A percentile compares a stretch with the other conserved stretches of the same genome.
Conservation (phyloP, 2,797 vertebrate genomes). For the Sebastes jordani region DNA sequence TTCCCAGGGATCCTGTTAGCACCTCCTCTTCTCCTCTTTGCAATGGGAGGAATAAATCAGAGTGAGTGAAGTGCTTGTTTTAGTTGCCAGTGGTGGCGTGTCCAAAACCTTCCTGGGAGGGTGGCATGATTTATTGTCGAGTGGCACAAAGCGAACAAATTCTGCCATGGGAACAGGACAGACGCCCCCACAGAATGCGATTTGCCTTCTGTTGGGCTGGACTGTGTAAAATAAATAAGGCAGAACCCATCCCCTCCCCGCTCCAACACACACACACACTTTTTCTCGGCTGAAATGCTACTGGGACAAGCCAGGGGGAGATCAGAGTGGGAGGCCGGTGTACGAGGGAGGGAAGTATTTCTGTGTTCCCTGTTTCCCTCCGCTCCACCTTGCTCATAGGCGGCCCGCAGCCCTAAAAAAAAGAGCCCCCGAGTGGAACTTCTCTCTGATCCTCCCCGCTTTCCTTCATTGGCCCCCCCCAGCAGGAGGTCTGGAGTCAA, state of each 20-base stretch:
- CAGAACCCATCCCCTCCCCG: slow-evolving; percentile 52
- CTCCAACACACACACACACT: slow-evolving; percentile 31
- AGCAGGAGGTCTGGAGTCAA: slow-evolving; percentile 56
- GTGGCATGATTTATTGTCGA: slow-evolving; percentile 77
- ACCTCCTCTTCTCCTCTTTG: slow-evolving; percentile 68
- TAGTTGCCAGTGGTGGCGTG: slow-evolving; percentile 72
- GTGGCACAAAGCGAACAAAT: slow-evolving; percentile 66
- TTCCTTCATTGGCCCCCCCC: slow-evolving; percentile 29
- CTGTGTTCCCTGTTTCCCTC: slow-evolving; percentile 48
- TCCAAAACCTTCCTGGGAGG: slow-evolving; percentile 63
- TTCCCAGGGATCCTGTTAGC: slow-evolving; percentile 79
- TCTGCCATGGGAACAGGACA: slow-evolving; percentile 71
- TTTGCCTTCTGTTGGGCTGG: slow-evolving; percentile 74
- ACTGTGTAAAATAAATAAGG: slow-evolving; percentile 64
- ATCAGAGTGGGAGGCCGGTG: slow-evolving; percentile 48
- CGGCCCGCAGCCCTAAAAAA: slow-evolving; percentile 13
- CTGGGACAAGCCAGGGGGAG: slow-evolving; percentile 45
- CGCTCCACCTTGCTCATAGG: slow-evolving; percentile 49
- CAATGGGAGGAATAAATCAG: slow-evolving; percentile 80
- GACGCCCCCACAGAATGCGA: slow-evolving; percentile 66
- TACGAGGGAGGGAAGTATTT: slow-evolving; percentile 33
- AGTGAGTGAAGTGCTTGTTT: slow-evolving; percentile 78
- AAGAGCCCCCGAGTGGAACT: slow-evolving; percentile 30
- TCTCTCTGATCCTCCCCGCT: slow-evolving; percentile 57
- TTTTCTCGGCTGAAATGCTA: slow-evolving; percentile 43